Base-by-base conservation (phyloP, 2,888 invertebrate genomes). In the Rhorus exstirpatorius region DNA sequence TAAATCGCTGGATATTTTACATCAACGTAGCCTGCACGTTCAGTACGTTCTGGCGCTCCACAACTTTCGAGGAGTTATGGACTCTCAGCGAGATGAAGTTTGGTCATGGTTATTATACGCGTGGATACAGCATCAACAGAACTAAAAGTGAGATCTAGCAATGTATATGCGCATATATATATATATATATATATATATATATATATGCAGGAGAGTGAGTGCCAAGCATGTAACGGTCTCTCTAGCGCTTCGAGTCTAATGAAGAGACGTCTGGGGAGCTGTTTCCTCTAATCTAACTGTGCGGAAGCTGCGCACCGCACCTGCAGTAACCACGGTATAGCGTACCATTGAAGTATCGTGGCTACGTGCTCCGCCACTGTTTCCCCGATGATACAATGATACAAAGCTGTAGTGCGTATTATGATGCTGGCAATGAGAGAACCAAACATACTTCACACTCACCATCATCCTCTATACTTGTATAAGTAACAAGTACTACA, bases 261-360 rank as follows among this genome's bases (percentile, higher is more conserved):
- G 90, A 91, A 91, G 89, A 86, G 88, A 89, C 86, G 91, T 89
- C 91, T 87, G 76, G 91, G 91, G 91, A 91, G 91, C 89, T 87
- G 87, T 91, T 91, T 81, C 86, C 88, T 89, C 90, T 90, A 91
- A 91, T 90, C 91, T 89, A 90, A 89, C 90, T 88, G 71, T 79
- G 87, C 85, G 85, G 87, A 87, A 88, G 86, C 87, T 83, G 68
- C 77, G 81, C 79, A 41, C 58, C 58, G 65, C 71, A 75, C 75
- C 75, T 72, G 76, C 65, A 76, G 70, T 76, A 65, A 58, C 75
- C 74, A 71, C 76, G 21, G 58, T 76, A 76, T 60, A 76, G 46
- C 67, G 79, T 79, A 65, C 71, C 79, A 79, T 85, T 84, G 83
- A 82, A 85, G 76, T 79, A 84, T 72, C 84, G 71, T 7, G 51